Base-by-base conservation (phyloP, 2,888 invertebrate species). In the Melanostoma mellinum region DNA sequence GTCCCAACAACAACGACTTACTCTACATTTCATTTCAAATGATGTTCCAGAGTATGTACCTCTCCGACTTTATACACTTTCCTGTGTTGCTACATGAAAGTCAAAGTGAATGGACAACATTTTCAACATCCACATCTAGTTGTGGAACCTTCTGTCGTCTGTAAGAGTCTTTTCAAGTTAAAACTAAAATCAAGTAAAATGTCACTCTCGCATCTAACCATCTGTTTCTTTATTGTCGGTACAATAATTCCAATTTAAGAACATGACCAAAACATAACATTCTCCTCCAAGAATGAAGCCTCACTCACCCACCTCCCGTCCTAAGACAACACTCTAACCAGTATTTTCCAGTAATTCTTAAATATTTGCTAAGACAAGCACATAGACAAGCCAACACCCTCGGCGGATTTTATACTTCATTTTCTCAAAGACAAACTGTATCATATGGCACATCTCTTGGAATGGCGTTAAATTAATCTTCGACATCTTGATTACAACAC, bases 401-500 rank as follows among this genome's bases (percentile, higher is more conserved):
- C 56, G 8, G 20, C 20, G 55, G 46, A 9, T 33, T 35, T 65
- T 52, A 53, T n/a, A 73, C 72, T 69, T 48, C n/a, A 80, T 68
- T 68, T 69, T 55, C 61, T 6, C 52, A 52, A 30, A 55, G 6
- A 3, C n/a, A 60, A 68, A 75, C 63, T 65, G 56, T 80, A 80
- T 80, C 80, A 71, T 71, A 80, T 80, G 80, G 65, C 75, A 69
- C 69, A 50, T 63, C 58, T 35, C 55, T 35, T 42, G 9, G 46
- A 53, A 58, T 71, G 44, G 75, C 69, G 71, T 69, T 80, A 75
- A 75, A 80, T 80, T 75, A 80, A 80, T 75, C 69, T 52, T 71
- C 65, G 65, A 58, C 81, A 76, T 81, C 81, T 81, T 76, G 81
- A 72, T 81, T 81, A 76, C 81, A 81, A 68, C n/a, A 10, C 33